Evolutionary conservation across 2,888 invertebrate genomes (phyloP).

Genomic region (Spisula subtruncata): DNA sequence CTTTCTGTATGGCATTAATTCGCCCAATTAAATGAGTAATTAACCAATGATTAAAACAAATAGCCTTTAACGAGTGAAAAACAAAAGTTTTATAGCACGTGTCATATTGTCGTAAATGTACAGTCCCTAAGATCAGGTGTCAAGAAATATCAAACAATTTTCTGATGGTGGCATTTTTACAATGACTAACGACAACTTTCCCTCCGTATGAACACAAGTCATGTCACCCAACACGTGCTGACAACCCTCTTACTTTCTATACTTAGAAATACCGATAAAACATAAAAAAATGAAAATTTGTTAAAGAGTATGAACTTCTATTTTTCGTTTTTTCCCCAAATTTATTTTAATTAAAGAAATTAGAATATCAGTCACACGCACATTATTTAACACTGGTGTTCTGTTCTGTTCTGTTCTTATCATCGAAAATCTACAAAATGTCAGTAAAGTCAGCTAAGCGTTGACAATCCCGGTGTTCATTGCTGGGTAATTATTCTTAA

Average conservation of each 20-base stretch:
- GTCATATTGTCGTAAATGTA: conserved; percentile 16
- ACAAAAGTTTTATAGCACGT: not conserved
- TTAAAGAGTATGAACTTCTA: too few species aligned
- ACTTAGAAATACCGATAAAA: not conserved
- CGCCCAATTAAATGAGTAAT: conserved; percentile 8
- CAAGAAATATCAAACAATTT: not conserved
- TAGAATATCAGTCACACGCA: too few species aligned
- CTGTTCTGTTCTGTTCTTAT: not conserved
- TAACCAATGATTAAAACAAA: not conserved
- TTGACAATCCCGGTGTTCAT: conserved; percentile 10
- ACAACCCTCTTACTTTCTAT: not conserved
- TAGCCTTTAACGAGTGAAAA: conserved; percentile 5
- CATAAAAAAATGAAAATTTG: not conserved
- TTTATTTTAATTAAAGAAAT: too few species aligned
- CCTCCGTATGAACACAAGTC: not conserved
- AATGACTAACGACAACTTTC: not conserved
- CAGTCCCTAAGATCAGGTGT: not conserved
- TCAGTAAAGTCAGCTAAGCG: not conserved
- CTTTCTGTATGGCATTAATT: conserved; percentile 27
- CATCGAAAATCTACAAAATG: not conserved
- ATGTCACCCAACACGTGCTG: not conserved
- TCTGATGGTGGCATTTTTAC: not conserved
- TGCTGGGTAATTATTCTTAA: conserved; percentile 1
- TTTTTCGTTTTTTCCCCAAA: too few species aligned
- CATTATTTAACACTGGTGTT: too few species aligned